phyloP scores from a whole-genome alignment of 2,797 vertebrate genomes.

The Ambastaia sidthimunki region DNA sequence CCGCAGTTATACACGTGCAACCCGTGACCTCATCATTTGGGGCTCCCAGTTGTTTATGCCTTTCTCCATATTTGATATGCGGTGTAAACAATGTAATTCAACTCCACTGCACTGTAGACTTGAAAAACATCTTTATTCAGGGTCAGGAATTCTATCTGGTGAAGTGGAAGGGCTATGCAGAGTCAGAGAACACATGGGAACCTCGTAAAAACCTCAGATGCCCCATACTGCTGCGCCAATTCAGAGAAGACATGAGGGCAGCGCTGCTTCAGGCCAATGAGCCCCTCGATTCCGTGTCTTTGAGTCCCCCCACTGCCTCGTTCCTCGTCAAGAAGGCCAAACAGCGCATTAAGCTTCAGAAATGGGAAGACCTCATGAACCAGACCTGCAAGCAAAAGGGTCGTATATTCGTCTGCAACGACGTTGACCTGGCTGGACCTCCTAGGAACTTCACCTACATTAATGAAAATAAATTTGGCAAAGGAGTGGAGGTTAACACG shows the following conservation, averaged over 20 bases:
- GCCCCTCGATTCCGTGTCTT: conserved; percentile 63
- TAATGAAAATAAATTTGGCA: conserved; percentile 86
- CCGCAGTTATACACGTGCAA: background rate
- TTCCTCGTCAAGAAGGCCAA: conserved; percentile 84
- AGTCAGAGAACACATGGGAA: conserved; percentile 86
- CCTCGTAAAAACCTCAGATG: conserved; percentile 87
- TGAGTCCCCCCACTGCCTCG: conserved; percentile 75
- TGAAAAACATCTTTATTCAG: conserved; percentile 64
- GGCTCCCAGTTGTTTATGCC: background rate
- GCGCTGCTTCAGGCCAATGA: conserved; percentile 72
- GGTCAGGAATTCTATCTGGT: conserved; percentile 87
- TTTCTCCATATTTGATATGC: background rate
- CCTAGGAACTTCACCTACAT: conserved; percentile 88
- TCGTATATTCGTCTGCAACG: conserved; percentile 84
- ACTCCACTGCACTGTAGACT: background rate
- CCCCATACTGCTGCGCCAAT: conserved; percentile 81
- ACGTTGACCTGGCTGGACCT: conserved; percentile 88
- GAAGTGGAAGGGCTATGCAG: conserved; percentile 87
- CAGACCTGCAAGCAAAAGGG: conserved; percentile 83
- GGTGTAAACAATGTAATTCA: background rate
- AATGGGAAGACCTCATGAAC: conserved; percentile 86
- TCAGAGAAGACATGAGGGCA: conserved; percentile 82
- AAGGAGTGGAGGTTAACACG: conserved; percentile 79
- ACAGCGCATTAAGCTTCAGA: conserved; percentile 76
- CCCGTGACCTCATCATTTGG: background rate